phyloP scores from a whole-genome alignment of 1,140 invertebrate genomes.

The Leptinotarsa defecta region DNA sequence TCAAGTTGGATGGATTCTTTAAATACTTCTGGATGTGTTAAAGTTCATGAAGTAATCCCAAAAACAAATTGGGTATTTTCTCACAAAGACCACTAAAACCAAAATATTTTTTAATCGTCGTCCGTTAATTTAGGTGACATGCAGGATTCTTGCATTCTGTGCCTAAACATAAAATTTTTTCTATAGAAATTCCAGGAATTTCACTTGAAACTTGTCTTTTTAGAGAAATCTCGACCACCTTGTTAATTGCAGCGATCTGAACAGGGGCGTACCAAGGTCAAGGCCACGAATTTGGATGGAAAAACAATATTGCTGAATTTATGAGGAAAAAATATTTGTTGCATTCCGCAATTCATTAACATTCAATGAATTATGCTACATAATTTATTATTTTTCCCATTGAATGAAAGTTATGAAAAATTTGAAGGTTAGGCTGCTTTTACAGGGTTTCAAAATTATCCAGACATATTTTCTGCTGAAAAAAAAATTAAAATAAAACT shows the following conservation, averaged over 20 bases:
- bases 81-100: constrained; percentile 21
- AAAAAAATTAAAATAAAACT: too few species aligned
- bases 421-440: too few species aligned
- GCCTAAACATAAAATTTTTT: constrained; percentile 7
- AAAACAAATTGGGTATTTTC: constrained; percentile 25
- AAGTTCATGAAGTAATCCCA: constrained; percentile 21
- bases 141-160: neutral
- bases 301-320: too few species aligned
- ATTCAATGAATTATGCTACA: too few species aligned
- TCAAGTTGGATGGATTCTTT: too few species aligned
- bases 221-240: constrained; percentile 22
- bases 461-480: too few species aligned
- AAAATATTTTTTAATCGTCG: constrained; percentile 14
- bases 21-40: neutral
- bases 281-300: too few species aligned
- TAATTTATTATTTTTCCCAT: too few species aligned
- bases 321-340: too few species aligned
- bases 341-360: too few species aligned
- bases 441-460: too few species aligned
- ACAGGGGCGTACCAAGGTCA: constrained; percentile 4
- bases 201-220: constrained; percentile 9
- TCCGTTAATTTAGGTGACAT: constrained; percentile 27
- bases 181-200: constrained; percentile 14
- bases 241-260: neutral
- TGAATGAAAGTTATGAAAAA: too few species aligned